Base-by-base conservation (phyloP, 2,113 vertebrate species). In the Rhineura floridana region DNA sequence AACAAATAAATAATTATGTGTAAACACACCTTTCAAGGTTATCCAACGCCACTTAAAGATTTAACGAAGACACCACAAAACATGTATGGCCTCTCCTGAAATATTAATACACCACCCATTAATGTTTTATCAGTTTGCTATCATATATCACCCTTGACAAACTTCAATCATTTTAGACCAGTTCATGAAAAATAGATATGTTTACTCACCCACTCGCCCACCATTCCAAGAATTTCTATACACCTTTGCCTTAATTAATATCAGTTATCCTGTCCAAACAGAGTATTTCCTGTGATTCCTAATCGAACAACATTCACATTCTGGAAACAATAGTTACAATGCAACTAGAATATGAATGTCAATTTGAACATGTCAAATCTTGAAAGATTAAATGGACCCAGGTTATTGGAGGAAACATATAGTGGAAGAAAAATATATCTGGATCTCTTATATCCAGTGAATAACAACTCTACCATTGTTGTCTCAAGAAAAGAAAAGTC, bases 101-200 rank as follows among this genome's bases (percentile, higher is more conserved):
- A 95, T 90, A 95, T 91, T 94, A 92, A 93, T 93, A 89, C 85
- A 88, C 42, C 1, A 11, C 30, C n/a, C 92, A 94, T 94, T 86
- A 91, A 90, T 89, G 86, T 95, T 95, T 94, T 89, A 93, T 93
- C 92, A 62, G 46, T 94, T 92, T 95, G 91, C 90, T 81, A 46
- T 91, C 90, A 11, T 48, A 72, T 90, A 91, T 91, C 93, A 90
- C 81, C 91, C 89, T 63, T 83, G 86, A 91, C 78, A 21, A 0
- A 78, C 90, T 92, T 89, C 93, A 93, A 81, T 86, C 91, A 50
- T 2, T 75, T 84, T 28, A 81, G 83, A 67, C 70, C 46, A 12
- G 87, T 84, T 12, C 11, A 83, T 87, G 69, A 91, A 93, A 94
- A 95, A n/a, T 17, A 93, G 84, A 78, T 86, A 55, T 48, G 69